phyloP scores from a whole-genome alignment of 2,888 invertebrate genomes.

The Eremobia ochroleuca region DNA sequence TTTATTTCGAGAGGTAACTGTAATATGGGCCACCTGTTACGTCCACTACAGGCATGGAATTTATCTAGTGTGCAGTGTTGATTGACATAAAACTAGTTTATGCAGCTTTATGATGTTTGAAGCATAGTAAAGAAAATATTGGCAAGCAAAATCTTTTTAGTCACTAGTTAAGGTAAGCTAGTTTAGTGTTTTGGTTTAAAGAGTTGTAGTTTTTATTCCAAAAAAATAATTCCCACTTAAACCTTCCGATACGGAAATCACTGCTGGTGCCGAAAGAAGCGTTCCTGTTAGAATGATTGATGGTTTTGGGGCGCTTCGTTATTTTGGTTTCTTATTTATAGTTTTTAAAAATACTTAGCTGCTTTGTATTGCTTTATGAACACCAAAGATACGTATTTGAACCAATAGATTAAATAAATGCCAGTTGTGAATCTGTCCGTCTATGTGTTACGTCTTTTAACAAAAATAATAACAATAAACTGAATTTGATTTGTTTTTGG shows the following conservation, averaged over 20 bases:
- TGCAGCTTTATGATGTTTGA: not conserved
- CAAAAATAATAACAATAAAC: no score
- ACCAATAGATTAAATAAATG: not conserved
- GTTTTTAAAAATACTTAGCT: constrained; percentile 15
- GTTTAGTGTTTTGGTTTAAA: not conserved
- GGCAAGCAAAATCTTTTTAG: not conserved
- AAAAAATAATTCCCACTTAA: constrained; percentile 1
- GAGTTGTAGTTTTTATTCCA: not conserved
- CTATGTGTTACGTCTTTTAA: not conserved
- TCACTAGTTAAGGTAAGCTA: not conserved
- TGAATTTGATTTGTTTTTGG: no score
- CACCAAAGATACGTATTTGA: not conserved
- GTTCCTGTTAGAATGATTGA: constrained; percentile 22
- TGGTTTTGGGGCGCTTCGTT: constrained; percentile 10
- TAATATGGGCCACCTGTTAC: constrained; percentile 41
- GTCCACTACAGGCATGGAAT: constrained; percentile 1
- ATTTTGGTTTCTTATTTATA: constrained; percentile 22
- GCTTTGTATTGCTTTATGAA: constrained; percentile 2
- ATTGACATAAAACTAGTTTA: constrained; percentile 24
- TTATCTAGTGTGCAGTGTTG: constrained; percentile 13
- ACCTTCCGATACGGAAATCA: not conserved
- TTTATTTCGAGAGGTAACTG: constrained; percentile 23
- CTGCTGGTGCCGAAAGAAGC: not conserved
- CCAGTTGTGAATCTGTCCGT: not conserved
- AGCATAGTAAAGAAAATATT: not conserved